phyloP scores from a whole-genome alignment of 2,888 invertebrate genomes.

The Peribatodes rhomboidaria region DNA sequence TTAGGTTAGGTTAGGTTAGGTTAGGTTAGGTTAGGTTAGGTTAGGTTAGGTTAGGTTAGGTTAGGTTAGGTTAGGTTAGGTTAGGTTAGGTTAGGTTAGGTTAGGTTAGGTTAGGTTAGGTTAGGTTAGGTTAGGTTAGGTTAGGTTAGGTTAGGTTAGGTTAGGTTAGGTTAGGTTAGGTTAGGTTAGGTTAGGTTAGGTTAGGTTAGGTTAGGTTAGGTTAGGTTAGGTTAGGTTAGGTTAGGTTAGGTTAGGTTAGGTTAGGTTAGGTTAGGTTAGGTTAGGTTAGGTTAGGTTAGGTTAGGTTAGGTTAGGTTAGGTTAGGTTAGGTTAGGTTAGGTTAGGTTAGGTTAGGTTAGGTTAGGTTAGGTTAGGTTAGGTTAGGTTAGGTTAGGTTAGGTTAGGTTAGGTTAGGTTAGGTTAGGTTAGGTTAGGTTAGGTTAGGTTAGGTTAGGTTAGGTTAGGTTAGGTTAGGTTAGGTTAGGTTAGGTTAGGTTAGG shows the following conservation, averaged over 20 bases:
- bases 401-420: conserved; percentile 40
- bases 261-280: conserved; percentile 12
- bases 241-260: conserved; percentile 19
- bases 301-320: conserved; percentile 26
- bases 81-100: no score
- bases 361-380: conserved; percentile 22
- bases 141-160: no score
- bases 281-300: conserved; percentile 31
- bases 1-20: no score
- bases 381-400: conserved; percentile 37
- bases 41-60: no score
- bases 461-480: conserved; percentile 39
- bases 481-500: conserved; percentile 40
- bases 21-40: no score
- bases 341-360: conserved; percentile 38
- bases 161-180: no score
- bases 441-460: conserved; percentile 44
- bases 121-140: no score
- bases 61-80: no score
- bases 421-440: conserved; percentile 40
- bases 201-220: no score
- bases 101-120: no score
- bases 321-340: conserved; percentile 35
- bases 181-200: no score
- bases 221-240: conserved; percentile 38